Evolutionary conservation across 2,113 vertebrate genomes (phyloP), one percentile per base, ranked within the genome.

Genomic region (Phoxinus phoxinus): DNA sequence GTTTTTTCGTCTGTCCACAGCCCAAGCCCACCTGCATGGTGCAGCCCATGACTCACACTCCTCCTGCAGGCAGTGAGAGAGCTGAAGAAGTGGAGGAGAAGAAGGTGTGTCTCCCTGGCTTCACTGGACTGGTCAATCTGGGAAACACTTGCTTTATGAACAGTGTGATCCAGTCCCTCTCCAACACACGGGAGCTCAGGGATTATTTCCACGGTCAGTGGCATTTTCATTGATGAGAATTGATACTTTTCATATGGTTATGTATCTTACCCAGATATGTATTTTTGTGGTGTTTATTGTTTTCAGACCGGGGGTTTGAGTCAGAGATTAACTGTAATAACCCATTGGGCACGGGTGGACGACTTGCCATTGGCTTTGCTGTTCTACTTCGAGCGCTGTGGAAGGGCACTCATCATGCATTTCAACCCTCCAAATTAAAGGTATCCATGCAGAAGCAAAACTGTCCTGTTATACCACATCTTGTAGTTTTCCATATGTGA

Each of bases 111-210:
- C 92, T 96, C 53, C 97, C 98, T 0, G 97, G 98, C 27, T 99
- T 99, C 92, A 99, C 98, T 0, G 98, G 98, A 35, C 91, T 99
- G 86, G 97, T 99, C 81, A 99, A 99, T 91, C 94, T 99, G 3
- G 98, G 98, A 84, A 99, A 99, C 93, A 99, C 98, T 44, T 99
- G 98, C 92, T 99, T 99, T 93, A 99, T 99, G 98, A 99, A 99
- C 93, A 99, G 98, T 0, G 98, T 99, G 87, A 99, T 99, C 86
- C 98, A 99, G 89, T 99, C 97, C 69, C 91, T 99, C 80, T 99
- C 98, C 27, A 99, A 99, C 93, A 99, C 98, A 10, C 94, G 98
- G 74, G 98, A 99, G 89, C 96, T 99, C 83, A 94, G 97, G 12
- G 98, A 99, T 91, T 99, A 97, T 90, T 99, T 99, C 89, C 98